phyloP scores from a whole-genome alignment of 2,797 vertebrate genomes.

The Pseudochaenichthys georgianus region DNA sequence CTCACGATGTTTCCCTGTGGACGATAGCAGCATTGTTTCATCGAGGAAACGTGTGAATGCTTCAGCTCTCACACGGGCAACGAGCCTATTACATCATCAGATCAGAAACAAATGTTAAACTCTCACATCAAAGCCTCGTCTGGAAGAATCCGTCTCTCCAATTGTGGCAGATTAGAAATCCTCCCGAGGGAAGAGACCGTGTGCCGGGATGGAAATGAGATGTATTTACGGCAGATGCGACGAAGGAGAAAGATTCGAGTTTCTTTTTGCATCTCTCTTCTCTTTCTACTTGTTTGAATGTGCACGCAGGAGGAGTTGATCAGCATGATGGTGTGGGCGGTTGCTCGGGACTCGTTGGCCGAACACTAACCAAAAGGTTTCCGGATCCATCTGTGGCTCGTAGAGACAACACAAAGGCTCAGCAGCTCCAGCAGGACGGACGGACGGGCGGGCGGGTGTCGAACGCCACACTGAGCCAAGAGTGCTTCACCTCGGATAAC shows the following conservation, averaged over 20 bases:
- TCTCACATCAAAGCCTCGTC: constrained; percentile 76
- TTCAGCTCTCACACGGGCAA: constrained; percentile 54
- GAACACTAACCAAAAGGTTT: constrained; percentile 48
- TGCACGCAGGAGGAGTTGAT: constrained; percentile 45
- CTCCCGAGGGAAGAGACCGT: constrained; percentile 67
- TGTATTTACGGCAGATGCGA: constrained; percentile 38
- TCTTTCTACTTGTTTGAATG: constrained; percentile 38
- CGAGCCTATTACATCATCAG: constrained; percentile 71
- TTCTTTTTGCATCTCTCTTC: constrained; percentile 28
- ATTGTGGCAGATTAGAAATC: constrained; percentile 71
- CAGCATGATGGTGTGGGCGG: constrained; percentile 35
- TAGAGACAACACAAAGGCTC: constrained; percentile 14
- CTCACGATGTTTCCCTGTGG: constrained; percentile 36
- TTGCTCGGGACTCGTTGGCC: constrained; percentile 19
- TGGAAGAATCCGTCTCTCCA: constrained; percentile 75
- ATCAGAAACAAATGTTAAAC: constrained; percentile 74
- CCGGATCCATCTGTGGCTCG: constrained; percentile 38
- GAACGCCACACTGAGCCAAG: constrained; percentile 11
- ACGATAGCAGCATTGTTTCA: constrained; percentile 41
- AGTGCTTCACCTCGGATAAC: constrained; percentile 9
- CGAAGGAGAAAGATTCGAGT: constrained; percentile 47
- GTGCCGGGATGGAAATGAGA: constrained; percentile 63
- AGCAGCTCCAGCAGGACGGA: constrained; percentile 5
- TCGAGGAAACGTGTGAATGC: constrained; percentile 29
- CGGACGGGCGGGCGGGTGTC: constrained; percentile 52